Percentiles rank a stretch among this genome's conserved stretches.
phyloP scores from a whole-genome alignment of 2,113 vertebrate genomes.

The Paramormyrops kingsleyae region DNA sequence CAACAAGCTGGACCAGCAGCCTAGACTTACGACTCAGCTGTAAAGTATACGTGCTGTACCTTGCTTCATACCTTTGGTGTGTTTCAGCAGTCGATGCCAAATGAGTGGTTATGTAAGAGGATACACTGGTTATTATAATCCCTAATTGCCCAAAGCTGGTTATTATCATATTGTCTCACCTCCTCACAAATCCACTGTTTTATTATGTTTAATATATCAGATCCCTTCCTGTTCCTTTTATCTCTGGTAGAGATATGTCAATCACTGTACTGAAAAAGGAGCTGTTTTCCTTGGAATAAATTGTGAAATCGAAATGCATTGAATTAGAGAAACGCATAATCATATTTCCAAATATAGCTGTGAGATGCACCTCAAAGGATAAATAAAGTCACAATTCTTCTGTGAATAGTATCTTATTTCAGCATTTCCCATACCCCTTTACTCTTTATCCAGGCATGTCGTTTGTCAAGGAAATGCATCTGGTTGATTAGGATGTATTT shows the following conservation, averaged over 20 bases:
- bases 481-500: not conserved
- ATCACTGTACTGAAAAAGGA: not conserved
- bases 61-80: not conserved
- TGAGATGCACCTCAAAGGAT: not conserved
- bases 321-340: not conserved
- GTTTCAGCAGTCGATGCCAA: not conserved
- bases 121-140: conserved; percentile 1
- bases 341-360: not conserved
- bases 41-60: not conserved
- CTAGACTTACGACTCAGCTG: not conserved
- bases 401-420: not conserved
- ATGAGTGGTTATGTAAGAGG: conserved; percentile 4
- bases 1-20: not conserved
- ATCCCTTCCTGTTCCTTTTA: not conserved
- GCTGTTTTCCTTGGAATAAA: not conserved
- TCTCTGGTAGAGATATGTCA: not conserved
- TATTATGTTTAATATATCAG: not conserved
- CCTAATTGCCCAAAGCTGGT: not conserved
- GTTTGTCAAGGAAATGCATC: not conserved
- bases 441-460: not conserved
- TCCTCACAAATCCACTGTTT: not conserved
- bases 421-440: not conserved
- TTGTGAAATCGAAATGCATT: conserved; percentile 8
- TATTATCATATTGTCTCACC: conserved; percentile 9
- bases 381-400: not conserved